Evolutionary conservation across 2,888 invertebrate species (phyloP), one percentile per base, ranked within the genome.

Genomic region (Flexamia atlantica): DNA sequence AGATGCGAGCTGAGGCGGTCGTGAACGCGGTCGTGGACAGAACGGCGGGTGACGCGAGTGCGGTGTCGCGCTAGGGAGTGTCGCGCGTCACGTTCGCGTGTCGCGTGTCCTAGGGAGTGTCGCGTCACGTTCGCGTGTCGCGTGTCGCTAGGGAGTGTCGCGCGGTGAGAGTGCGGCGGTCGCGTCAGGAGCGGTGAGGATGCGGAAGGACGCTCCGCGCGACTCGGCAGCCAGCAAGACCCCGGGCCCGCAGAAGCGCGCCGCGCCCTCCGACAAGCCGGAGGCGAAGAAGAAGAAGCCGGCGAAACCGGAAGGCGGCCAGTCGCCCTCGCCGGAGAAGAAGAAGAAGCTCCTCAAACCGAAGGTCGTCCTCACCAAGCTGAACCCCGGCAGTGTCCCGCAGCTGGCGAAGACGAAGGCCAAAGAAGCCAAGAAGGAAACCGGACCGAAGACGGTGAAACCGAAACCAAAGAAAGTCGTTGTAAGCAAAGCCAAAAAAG

Each of bases 401-500:
- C 79, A 79, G 50, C 28, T 76, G 1, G 36, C 57, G n/a, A 79
- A 79, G 20, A 23, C 50, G 12, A 79, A 79, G 36, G 79, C 17
- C 57, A 79, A 79, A 79, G 79, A 79, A 12, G 36, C 36, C 10
- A 83, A 84, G 50, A 84, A 84, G 30, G 81, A 84, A 42, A 53
- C 70, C 23, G 32, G 76, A 57, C 36, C 79, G 70, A 84, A 79
- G 40, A 46, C 32, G 60, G 84, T 84, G 53, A 81, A 84, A 76
- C 40, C 36, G 53, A 76, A 42, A 53, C 84, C 76, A 82, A 82
- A 79, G 81, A 84, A 80, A 82, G 64, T 82, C 50, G 23, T 76
- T 28, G 68, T 82, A 30, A 79, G 68, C 50, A 79, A 70, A 80
- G 30, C 53, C 25, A 76, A 82, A 79, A 84, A 84, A 82, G 57